Evolutionary conservation across 2,797 vertebrate species (phyloP).

Genomic region (Melanotaenia maccullochi): DNA sequence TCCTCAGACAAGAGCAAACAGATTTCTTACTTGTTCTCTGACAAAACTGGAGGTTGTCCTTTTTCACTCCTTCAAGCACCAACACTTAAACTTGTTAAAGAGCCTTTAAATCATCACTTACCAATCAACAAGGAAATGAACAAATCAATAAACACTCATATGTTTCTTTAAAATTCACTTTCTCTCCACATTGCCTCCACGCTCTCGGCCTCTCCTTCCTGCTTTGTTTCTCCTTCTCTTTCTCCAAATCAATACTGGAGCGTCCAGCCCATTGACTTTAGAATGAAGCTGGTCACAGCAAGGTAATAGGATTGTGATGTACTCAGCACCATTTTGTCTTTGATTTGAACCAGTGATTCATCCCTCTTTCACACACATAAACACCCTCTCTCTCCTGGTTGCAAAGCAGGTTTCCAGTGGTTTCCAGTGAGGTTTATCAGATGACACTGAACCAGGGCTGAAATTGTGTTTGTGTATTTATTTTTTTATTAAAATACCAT

Average conservation of each 20-base stretch:
- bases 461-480: background rate
- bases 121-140: conserved; percentile 41
- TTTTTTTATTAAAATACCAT: background rate
- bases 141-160: conserved; percentile 55
- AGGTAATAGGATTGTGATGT: conserved; percentile 44
- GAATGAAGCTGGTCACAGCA: conserved; percentile 33
- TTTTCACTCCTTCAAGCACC: background rate
- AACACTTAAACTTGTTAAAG: conserved; percentile 35
- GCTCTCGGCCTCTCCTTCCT: background rate
- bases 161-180: conserved; percentile 45
- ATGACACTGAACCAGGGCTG: background rate
- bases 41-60: conserved; percentile 35
- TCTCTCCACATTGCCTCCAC: conserved; percentile 11
- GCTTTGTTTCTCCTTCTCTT: background rate
- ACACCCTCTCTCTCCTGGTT: background rate
- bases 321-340: conserved; percentile 44
- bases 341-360: conserved; percentile 42
- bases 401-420: background rate
- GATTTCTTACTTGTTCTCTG: background rate
- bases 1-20: background rate
- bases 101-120: conserved; percentile 41
- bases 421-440: conserved; percentile 10
- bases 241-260: conserved; percentile 39
- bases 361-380: conserved; percentile 1
- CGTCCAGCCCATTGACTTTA: conserved; percentile 49